Percentiles rank a stretch among this genome's conserved stretches.
phyloP scores from a whole-genome alignment of 2,888 invertebrate genomes.

The Synergus laeviventris region DNA sequence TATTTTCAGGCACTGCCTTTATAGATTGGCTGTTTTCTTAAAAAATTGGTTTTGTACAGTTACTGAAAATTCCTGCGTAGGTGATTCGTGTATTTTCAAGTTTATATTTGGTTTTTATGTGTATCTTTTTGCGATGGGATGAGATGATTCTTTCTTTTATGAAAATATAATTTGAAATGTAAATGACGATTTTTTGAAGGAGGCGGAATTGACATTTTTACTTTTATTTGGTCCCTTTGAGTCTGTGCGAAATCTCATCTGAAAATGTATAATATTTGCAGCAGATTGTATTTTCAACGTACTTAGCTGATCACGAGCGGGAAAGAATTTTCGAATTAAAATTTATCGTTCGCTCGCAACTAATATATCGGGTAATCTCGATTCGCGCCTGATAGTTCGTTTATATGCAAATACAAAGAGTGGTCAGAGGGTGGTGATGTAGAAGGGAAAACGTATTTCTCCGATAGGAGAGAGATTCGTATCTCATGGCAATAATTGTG shows the following conservation, averaged over 20 bases:
- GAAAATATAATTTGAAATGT: no score
- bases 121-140: no score
- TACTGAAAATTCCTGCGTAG: no score
- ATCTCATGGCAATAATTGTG: slow-evolving; percentile 49
- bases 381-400: slow-evolving; percentile 62
- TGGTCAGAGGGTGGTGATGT: slow-evolving; percentile 52
- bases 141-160: no score
- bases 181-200: no score
- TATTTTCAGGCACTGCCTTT: no score
- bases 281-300: slow-evolving; percentile 26
- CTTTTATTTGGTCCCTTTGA: slow-evolving; percentile 21
- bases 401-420: slow-evolving; percentile 68
- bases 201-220: not conserved
- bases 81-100: no score
- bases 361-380: slow-evolving; percentile 51
- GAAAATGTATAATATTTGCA: not conserved
- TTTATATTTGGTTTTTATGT: no score
- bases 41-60: no score
- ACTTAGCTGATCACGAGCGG: slow-evolving; percentile 25
- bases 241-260: slow-evolving; percentile 17
- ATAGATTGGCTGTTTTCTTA: no score
- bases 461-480: slow-evolving; percentile 41
- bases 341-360: slow-evolving; percentile 45
- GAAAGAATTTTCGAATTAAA: slow-evolving; percentile 45
- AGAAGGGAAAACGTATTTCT: slow-evolving; percentile 43